These are phyloP conservation scores for Cyprinodon diabolis DNA, from an alignment of 2,797 vertebrate genomes.

Conservation along the genomic window DNA sequence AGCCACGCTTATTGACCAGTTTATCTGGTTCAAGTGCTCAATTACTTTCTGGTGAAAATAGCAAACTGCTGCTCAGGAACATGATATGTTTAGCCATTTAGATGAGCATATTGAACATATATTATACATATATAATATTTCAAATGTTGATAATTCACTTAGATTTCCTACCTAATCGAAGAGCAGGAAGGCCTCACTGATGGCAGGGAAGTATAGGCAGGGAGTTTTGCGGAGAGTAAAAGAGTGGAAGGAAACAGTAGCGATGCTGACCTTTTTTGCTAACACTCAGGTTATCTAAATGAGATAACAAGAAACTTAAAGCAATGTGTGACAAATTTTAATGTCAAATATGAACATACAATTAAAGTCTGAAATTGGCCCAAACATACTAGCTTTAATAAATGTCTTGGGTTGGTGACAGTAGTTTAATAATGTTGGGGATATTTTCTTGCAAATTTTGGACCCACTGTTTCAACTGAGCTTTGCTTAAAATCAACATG, in stretches of 20 bases:
- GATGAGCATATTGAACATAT: background rate
- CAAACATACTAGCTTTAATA: background rate
- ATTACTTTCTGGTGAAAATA: background rate
- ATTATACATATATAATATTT: background rate
- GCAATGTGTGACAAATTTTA: background rate
- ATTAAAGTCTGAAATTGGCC: background rate
- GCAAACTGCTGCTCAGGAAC: background rate
- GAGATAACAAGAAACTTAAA: background rate
- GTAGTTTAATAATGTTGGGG: background rate
- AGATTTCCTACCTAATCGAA: background rate
- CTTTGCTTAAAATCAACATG: background rate
- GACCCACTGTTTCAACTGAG: background rate
- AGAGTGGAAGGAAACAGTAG: background rate
- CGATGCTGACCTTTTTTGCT: background rate
- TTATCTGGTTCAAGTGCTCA: background rate
- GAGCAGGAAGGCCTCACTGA: background rate
- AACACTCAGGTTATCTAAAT: background rate
- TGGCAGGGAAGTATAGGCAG: background rate
- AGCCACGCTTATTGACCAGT: background rate
- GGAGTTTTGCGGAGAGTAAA: background rate
- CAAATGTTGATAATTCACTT: background rate
- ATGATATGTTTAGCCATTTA: background rate
- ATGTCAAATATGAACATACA: background rate
- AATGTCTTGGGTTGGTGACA: background rate
- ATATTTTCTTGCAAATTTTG: background rate